Base-by-base conservation (phyloP, 2,888 invertebrate species). In the Xestoiulus laeticollis region DNA sequence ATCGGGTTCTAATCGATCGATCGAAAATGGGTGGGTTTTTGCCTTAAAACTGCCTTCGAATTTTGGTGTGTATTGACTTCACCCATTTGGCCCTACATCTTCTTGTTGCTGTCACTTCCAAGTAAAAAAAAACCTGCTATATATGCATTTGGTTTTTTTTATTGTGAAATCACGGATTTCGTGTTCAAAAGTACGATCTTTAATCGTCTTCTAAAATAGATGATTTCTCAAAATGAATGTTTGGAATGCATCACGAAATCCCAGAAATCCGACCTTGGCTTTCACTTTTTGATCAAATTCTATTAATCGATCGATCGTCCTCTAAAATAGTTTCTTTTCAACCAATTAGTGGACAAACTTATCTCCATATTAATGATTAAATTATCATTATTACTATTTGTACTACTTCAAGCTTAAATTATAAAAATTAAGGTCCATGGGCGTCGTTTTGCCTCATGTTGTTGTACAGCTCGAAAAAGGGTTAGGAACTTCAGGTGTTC, bases 241-340 rank as follows among this genome's bases (percentile, higher is more conserved):
- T 59, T 59, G 59, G n/a, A 59, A 59, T 59, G 59, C 8, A n/a
- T n/a, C 22, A n/a, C 59, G 6, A 59, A 59, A 19, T 16, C n/a
- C n/a, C 59, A 0, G n/a, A 19, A 4, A 59, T 6, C 59, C n/a
- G n/a, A 59, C 59, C 59, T 59, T 59, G 59, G 59, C 59, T 59
- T 59, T 59, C 59, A 59, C 59, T 59, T 59, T n/a, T 59, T 59
- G 19, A 59, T 59, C 59, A 59, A 59, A 59, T 59, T 59, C n/a
- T 22, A 59, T 0, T 59, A 59, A 59, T 59, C 59, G 19, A 19
- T n/a, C 4, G 59, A 59, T 59, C 8, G 59, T 59, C n/a, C 3
- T 59, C n/a, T 8, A 59, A 59, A 59, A 59, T 22, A n/a, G 6
- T 59, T 59, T 6, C n/a, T n/a, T 19, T 59, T n/a, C 33, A n/a